Conservation (phyloP, 2,113 vertebrate genomes). For the Megalops atlanticus region DNA sequence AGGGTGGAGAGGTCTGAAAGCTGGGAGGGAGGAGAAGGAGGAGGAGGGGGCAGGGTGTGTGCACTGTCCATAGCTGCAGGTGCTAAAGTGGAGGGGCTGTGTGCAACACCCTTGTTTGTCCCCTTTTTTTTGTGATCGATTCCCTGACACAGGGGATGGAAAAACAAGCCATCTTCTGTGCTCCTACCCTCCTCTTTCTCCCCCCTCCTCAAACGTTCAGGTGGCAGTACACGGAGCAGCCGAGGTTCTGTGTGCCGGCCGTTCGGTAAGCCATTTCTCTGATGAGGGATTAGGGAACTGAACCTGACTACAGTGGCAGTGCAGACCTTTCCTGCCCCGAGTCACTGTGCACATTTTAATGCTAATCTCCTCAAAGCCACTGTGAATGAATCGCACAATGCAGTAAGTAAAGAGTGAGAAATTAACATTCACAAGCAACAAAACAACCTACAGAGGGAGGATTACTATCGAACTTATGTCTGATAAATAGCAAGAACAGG, state of each 20-base stretch:
- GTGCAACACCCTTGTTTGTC: neutral
- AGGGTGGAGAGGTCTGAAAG: neutral
- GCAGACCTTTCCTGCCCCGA: neutral
- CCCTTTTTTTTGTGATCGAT: neutral
- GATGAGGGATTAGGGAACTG: slow-evolving; percentile 15
- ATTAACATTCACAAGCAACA: neutral
- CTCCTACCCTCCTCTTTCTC: neutral
- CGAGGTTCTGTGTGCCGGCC: neutral
- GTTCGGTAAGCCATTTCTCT: slow-evolving; percentile 12
- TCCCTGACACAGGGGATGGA: neutral
- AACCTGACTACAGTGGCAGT: slow-evolving; percentile 18
- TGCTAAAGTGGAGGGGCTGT: neutral
- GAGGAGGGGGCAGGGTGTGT: neutral
- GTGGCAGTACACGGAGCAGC: neutral
- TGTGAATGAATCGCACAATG: neutral
- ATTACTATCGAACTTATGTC: neutral
- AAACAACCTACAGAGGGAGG: neutral
- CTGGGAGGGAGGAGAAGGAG: neutral
- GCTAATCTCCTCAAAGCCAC: neutral
- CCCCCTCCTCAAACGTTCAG: neutral
- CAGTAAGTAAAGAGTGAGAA: neutral
- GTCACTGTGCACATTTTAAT: neutral
- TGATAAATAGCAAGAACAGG: neutral
- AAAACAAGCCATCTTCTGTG: neutral
- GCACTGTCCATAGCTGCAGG: neutral